Evolutionary conservation across 2,888 invertebrate genomes (phyloP), one percentile per base, ranked within the genome.

Genomic region (Acleris literana): DNA sequence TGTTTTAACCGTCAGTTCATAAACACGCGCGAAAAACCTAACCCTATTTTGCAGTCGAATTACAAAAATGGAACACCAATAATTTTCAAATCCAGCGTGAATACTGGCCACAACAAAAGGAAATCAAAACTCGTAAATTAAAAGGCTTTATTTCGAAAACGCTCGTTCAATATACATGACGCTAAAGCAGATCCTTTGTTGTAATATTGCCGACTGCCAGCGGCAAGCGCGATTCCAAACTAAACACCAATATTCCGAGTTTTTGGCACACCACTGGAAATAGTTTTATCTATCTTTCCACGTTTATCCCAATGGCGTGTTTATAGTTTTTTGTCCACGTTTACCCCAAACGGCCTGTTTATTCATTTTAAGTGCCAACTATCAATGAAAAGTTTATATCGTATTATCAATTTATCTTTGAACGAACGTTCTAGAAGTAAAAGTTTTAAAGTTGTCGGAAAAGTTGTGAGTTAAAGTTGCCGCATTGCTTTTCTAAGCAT

Each of bases 211-310:
- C 55, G 44, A 55, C 51, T 54, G 60, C 22, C 44, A 60, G 60
- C 44, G 25, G 18, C 5, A 9, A 5, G 3, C 46, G 46, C 9
- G 2, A 17, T 44, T 6, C n/a, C 13, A 25, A 25, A 2, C 55
- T 60, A 60, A 60, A 60, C 55, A 55, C 60, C 55, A 65, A 60
- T 65, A 43, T 53, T 53, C 57, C 46, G 33, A 39, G 33, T n/a
- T 58, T 60, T 49, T 64, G 59, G 59, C 59, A 64, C 16, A 18
- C 55, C 48, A 49, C 58, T 33, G 33, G 48, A 64, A 59, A 64
- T 25, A 9, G 39, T 58, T 13, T 59, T 59, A 39, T 57, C 13
- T 53, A 22, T 44, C 13, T 48, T 18, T 48, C 54, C 54, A 44
- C 18, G 20, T 33, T 22, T 11, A 48, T 7, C 48, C 13, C 29